Evolutionary conservation across 2,888 invertebrate species (phyloP), one percentile per base, ranked within the genome.

Genomic region (Ochlodes sylvanus): DNA sequence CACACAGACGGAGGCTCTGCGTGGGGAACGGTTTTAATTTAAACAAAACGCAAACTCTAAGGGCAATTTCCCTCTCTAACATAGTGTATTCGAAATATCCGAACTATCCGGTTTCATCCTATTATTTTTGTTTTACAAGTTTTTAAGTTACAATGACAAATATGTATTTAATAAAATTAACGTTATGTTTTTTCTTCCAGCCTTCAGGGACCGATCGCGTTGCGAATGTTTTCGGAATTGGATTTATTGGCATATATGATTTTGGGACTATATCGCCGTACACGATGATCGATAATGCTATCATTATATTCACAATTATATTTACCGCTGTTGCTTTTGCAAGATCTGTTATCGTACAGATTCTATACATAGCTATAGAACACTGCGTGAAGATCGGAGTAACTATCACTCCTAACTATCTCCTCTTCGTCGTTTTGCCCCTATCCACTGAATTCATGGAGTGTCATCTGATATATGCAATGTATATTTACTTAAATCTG

Each of bases 201-300:
- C 71, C 69, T 1, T 32, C 67, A 0, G 70, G 83, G 3, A 69
- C 86, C 68, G 71, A 75, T 21, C 78, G 83, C 12, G 76, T 85
- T 0, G 71, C 78, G 0, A 81, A 82, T 52, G 75, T 79, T 1
- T 88, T 84, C 57, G 85, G 89, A 0, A 80, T 90, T 56, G 91
- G 91, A 2, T 78, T 84, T 52, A 75, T 90, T 38, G 88, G 88
- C 7, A 74, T 86, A 12, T 85, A 86, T 63, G 90, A 91, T 72
- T 87, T 86, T 63, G 84, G 82, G 1, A 76, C 77, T 0, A 79
- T 88, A 71, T 89, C 89, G 0, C 79, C 87, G 0, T 85, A 74
- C 62, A 88, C 82, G 0, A 86, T 87, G 85, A 75, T 86, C 4
- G 90, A 91, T 67, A 90, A 85, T 19, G 86, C 89, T 2, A 81